Evolutionary conservation across 2,797 vertebrate genomes (phyloP).

Genomic region (Cuculus canorus): DNA sequence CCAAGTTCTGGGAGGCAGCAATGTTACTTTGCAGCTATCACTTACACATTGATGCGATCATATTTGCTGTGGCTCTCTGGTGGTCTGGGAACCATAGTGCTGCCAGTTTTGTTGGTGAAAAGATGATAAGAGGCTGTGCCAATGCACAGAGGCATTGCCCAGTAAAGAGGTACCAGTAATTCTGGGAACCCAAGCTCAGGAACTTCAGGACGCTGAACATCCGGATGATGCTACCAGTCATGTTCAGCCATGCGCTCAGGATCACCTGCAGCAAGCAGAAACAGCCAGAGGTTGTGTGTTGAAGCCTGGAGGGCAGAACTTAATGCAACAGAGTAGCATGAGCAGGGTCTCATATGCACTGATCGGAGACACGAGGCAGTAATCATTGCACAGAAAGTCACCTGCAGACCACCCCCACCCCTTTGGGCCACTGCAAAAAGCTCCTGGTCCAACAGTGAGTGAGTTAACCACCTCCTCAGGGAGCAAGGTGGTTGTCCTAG

Average conservation of each 20-base stretch:
- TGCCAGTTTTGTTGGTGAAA: constrained; percentile 92
- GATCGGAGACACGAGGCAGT: background rate
- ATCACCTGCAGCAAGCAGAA: constrained; percentile 80
- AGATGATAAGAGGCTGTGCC: constrained; percentile 91
- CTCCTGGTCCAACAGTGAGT: background rate
- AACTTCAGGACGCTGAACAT: constrained; percentile 52
- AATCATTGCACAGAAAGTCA: background rate
- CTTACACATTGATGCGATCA: constrained; percentile 94
- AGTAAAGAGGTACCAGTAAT: constrained; percentile 78
- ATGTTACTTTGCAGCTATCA: background rate
- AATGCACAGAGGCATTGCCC: constrained; percentile 89
- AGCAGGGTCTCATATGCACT: background rate
- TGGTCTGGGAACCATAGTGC: constrained; percentile 94
- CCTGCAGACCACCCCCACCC: background rate
- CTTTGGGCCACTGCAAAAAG: background rate
- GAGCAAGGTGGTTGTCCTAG: background rate
- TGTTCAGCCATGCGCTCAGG: constrained; percentile 90
- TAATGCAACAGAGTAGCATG: background rate
- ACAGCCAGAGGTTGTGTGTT: background rate
- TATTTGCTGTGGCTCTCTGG: constrained; percentile 94
- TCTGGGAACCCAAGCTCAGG: background rate
- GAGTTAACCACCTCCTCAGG: background rate
- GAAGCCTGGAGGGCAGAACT: background rate
- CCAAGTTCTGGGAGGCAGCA: background rate
- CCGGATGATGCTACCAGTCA: constrained; percentile 83